These are phyloP conservation scores for Xestia xanthographa DNA, from an alignment of 2,888 invertebrate species.

Conservation along the genomic window DNA sequence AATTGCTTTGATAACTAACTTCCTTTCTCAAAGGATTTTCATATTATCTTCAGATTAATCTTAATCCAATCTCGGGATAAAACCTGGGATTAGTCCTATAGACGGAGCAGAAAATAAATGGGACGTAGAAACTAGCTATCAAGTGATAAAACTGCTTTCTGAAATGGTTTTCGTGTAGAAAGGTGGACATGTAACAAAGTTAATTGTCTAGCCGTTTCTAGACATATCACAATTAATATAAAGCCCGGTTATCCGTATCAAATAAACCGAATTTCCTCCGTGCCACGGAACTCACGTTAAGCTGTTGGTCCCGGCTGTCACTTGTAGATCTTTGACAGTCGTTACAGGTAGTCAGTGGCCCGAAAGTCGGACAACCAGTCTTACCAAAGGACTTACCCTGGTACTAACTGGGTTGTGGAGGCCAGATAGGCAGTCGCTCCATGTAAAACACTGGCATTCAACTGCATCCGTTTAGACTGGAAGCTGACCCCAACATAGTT, in stretches of 20 bases:
- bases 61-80: conserved; percentile 23
- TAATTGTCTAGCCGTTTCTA: conserved; percentile 36
- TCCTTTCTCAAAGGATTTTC: conserved; percentile 10
- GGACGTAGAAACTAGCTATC: conserved; percentile 36
- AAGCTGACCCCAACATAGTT: too few relatives aligned
- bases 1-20: conserved; percentile 13
- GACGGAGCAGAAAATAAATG: conserved; percentile 29
- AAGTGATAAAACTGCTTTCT: conserved; percentile 36
- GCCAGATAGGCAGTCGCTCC: too few relatives aligned
- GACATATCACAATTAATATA: conserved; percentile 43
- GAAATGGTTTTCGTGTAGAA: conserved; percentile 50
- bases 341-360: too few relatives aligned
- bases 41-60: conserved; percentile 41
- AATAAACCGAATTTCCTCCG: too few relatives aligned
- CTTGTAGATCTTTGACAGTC: too few relatives aligned
- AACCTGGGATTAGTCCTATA: conserved; percentile 25
- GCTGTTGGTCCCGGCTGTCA: too few relatives aligned
- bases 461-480: too few relatives aligned
- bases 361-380: too few relatives aligned
- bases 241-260: background rate
- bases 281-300: too few relatives aligned
- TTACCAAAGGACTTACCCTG: too few relatives aligned
- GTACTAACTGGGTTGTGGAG: too few relatives aligned
- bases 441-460: too few relatives aligned
- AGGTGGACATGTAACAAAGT: conserved; percentile 28